Base-by-base conservation (phyloP, 2,888 invertebrate species). In the Zhuqinia jingwanae region DNA sequence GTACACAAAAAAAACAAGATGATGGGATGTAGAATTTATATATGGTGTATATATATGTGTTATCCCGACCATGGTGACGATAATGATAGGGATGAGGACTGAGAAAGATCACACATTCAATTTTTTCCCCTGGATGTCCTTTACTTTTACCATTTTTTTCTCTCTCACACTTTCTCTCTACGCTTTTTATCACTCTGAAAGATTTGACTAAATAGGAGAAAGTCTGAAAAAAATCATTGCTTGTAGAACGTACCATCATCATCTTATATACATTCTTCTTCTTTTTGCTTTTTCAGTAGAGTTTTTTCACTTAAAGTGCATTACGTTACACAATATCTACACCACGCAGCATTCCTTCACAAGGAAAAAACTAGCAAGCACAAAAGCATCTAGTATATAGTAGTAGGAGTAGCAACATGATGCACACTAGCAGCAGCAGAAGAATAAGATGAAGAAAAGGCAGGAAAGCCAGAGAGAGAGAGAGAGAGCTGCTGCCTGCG, bases 181-280 rank as follows among this genome's bases (percentile, higher is more conserved):
- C 22, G 45, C 60, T 17, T 77, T 60, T 60, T 60, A 42, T 58
- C 77, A 60, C 56, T 53, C 36, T 11, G n/a, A 56, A 42, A 77
- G 77, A 77, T 77, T 77, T 77, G 60, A 77, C 58, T 77, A 77
- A 77, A 58, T 60, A 77, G 11, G 27, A 58, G 10, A 77, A 22
- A 11, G 42, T 11, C 50, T 47, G 17, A 53, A 75, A 58, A n/a
- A 50, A 53, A 53, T 75, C 75, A 36, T 75, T 27, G 17, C 27
- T 53, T 8, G 75, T 36, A n/a, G n/a, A n/a, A 56, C 22, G 30
- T 56, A 75, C 56, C 25, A 70, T 25, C 47, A n/a, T 68, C 15
- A 68, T 42, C 65, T 20, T 42, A 36, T n/a, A 17, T 63, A 36
- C n/a, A n/a, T 36, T 36, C 36, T 36, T 36, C 8, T 36, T 3